Evolutionary conservation across 2,797 vertebrate genomes (phyloP), one percentile per base, ranked within the genome.

Genomic region (Anguilla anguilla): DNA sequence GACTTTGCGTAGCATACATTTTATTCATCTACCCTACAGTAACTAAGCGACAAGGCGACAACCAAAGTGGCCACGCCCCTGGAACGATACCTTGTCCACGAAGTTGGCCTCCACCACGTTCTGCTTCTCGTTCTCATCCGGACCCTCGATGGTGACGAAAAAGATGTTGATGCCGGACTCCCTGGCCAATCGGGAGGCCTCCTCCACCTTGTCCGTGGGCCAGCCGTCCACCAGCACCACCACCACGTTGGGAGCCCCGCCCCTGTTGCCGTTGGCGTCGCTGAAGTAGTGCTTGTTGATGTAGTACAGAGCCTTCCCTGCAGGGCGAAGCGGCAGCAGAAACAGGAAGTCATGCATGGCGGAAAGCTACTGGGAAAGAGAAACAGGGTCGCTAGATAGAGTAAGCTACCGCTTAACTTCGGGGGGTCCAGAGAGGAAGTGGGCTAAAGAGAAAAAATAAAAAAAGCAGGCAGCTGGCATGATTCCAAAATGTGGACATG

Each of bases 91-190:
- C 96, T 97, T 96, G 85, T 95, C 95, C 86, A 96, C 95, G 90
- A 97, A 97, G 91, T 96, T 92, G 2, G 92, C 90, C 90, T 97
- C 96, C 0, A 93, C 53, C 86, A 97, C 81, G 0, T 93, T 93
- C 87, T 95, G 94, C 87, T 94, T 96, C 91, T 97, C 96, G 0
- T 91, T 94, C 90, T 96, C 95, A 89, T 90, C 89, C 11, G 96
- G 95, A 85, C 94, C 95, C 93, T 97, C 96, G 25, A 97, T 89
- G 51, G 96, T 96, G 92, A 97, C 93, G 92, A 97, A 96, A 91
- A 97, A 97, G 91, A 97, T 93, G 85, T 97, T 97, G 92, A 97
- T 96, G 86, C 96, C 96, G 0, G 96, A 96, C 93, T 97, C 96
- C 61, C 96, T 94, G 2, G 96, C 95, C 0, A 96, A 90, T 81